Evolutionary conservation across 1,140 invertebrate species (phyloP).

Genomic region (Centruroides sculpturatus): DNA sequence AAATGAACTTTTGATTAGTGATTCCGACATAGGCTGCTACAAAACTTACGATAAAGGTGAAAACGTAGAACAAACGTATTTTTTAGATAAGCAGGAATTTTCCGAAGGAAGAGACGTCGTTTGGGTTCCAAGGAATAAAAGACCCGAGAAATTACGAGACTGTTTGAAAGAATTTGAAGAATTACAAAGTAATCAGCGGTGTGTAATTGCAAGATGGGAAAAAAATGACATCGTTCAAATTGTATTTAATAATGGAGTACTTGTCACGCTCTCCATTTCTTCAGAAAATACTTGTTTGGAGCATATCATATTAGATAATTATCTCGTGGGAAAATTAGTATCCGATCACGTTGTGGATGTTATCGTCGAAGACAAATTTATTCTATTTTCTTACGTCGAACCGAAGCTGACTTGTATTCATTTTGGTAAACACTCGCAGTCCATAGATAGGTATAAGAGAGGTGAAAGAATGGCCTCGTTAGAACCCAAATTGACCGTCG

Average conservation of each 20-base stretch:
- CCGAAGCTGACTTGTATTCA: constrained; percentile 14
- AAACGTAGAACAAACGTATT: too few relatives aligned
- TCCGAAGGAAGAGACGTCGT: too few relatives aligned
- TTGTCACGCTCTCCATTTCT: constrained; percentile 9
- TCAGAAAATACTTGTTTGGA: constrained; percentile 1
- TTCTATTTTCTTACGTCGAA: constrained; percentile 16
- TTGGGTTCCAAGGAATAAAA: too few relatives aligned
- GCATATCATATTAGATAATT: constrained; percentile 13
- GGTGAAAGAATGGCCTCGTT: constrained; percentile 3
- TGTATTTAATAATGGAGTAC: constrained; percentile 11
- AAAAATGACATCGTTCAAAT: constrained; percentile 1
- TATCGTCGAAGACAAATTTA: constrained; percentile 6
- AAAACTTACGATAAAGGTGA: too few relatives aligned
- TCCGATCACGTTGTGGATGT: constrained; percentile 15
- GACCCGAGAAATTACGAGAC: too few relatives aligned
- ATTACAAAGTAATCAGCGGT: too few relatives aligned
- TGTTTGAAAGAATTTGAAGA: too few relatives aligned
- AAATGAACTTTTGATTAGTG: too few relatives aligned
- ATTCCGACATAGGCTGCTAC: too few relatives aligned
- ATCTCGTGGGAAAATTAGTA: constrained; percentile 15
- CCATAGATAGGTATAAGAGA: constrained; percentile 5
- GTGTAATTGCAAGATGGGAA: background rate
- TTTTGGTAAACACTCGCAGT: background rate
- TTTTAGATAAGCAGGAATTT: too few relatives aligned
- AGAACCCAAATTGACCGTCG: constrained; percentile 2